Percentiles rank a stretch among this genome's conserved stretches.
Evolutionary conservation across 2,113 vertebrate genomes (phyloP).

Genomic region (Urocitellus parryii): DNA sequence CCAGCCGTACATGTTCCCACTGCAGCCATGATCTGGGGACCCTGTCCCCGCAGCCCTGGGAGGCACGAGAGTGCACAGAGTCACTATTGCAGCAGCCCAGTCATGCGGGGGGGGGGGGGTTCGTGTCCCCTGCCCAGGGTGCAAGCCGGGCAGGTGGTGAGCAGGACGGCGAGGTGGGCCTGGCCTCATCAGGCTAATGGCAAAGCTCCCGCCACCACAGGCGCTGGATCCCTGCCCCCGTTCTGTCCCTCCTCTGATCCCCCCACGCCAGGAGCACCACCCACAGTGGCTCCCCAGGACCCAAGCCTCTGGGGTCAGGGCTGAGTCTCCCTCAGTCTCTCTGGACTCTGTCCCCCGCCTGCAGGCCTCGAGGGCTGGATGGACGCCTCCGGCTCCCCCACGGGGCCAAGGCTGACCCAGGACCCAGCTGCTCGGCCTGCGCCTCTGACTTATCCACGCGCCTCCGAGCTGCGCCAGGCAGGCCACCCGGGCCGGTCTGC

Average conservation of each 20-base stretch:
- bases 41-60: background rate
- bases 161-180: fast-evolving
- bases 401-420: no score
- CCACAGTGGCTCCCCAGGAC: background rate
- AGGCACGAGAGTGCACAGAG: fast-evolving
- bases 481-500: fast-evolving
- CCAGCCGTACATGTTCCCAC: background rate
- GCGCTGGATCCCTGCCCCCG: background rate
- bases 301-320: no score
- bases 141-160: background rate
- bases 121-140: background rate
- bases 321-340: no score
- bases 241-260: background rate
- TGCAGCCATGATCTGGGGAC: no score
- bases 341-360: no score
- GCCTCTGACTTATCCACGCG: fast-evolving
- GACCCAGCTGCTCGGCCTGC: background rate
- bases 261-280: fast-evolving
- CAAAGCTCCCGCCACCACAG: background rate
- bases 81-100: background rate
- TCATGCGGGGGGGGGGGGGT: background rate
- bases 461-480: fast-evolving
- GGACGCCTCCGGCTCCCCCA: fast-evolving
- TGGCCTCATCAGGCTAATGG: background rate
- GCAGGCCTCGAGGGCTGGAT: background rate